phyloP scores from a whole-genome alignment of 1,140 invertebrate genomes.

The Drosophila kanapiae region DNA sequence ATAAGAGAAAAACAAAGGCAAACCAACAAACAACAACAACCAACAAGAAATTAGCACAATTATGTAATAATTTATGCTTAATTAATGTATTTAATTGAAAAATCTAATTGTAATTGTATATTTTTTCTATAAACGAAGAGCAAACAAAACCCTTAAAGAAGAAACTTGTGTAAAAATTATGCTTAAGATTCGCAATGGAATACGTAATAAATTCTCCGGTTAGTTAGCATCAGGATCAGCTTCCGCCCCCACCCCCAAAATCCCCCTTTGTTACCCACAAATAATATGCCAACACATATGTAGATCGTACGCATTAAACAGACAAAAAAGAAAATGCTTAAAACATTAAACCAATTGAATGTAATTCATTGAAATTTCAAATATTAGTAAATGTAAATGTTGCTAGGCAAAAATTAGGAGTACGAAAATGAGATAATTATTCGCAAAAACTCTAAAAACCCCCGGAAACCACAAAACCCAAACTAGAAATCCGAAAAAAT shows the following conservation, averaged over 20 bases:
- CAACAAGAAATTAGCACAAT: slow-evolving; percentile 71
- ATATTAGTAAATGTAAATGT: slow-evolving; percentile 77
- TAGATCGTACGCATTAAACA: slow-evolving; percentile 43
- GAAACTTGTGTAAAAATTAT: slow-evolving; percentile 58
- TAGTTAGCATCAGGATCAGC: slow-evolving; percentile 48
- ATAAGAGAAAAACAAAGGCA: slow-evolving; percentile 14
- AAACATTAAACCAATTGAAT: slow-evolving; percentile 60
- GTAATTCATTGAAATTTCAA: slow-evolving; percentile 71
- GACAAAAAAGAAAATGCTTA: neutral
- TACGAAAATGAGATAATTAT: slow-evolving; percentile 17
- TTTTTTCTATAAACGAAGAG: slow-evolving; percentile 50
- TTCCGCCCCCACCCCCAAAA: neutral
- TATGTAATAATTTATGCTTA: slow-evolving; percentile 81
- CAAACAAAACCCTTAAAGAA: slow-evolving; percentile 57
- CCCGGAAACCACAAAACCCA: slow-evolving; percentile 5
- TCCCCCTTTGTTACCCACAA: slow-evolving; percentile 51
- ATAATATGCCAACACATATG: slow-evolving; percentile 17
- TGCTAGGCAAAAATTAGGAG: slow-evolving; percentile 66
- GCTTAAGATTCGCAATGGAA: slow-evolving; percentile 63
- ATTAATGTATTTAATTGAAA: slow-evolving; percentile 69
- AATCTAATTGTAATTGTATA: slow-evolving; percentile 68
- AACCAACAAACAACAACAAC: slow-evolving; percentile 22
- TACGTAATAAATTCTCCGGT: slow-evolving; percentile 63
- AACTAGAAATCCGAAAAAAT: slow-evolving; percentile 27
- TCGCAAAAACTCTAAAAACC: slow-evolving; percentile 20